These are phyloP conservation scores for Pygoscelis antarcticus DNA, from an alignment of 2,113 vertebrate species.

Conservation along the genomic window DNA sequence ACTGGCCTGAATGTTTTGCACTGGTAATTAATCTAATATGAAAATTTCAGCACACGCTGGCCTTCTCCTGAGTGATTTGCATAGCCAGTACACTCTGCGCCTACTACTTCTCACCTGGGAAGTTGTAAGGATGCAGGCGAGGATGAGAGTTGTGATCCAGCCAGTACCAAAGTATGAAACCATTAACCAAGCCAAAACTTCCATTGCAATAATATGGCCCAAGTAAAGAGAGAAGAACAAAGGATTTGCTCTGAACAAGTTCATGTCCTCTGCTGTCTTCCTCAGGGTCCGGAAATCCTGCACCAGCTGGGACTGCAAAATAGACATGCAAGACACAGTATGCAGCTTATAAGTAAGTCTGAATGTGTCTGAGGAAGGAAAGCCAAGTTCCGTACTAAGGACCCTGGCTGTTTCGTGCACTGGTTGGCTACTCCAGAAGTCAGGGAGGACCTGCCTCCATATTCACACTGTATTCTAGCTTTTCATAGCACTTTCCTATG, in stretches of 20 bases:
- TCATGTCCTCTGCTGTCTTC: constrained; percentile 77
- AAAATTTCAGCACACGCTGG: not conserved
- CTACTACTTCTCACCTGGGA: constrained; percentile 81
- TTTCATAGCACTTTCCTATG: not conserved
- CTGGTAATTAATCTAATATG: not conserved
- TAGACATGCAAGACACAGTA: not conserved
- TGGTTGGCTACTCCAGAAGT: not conserved
- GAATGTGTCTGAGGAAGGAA: not conserved
- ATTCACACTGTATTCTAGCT: not conserved
- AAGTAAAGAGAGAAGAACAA: constrained; percentile 88
- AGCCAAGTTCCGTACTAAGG: not conserved
- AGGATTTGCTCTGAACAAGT: constrained; percentile 80
- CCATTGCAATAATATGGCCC: constrained; percentile 86
- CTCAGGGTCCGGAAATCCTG: constrained; percentile 87
- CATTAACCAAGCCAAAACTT: constrained; percentile 81
- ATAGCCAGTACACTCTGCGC: not conserved
- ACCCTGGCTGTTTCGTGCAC: not conserved
- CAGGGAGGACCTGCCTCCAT: not conserved
- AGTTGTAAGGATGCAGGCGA: constrained; percentile 77
- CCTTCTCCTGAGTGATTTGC: not conserved
- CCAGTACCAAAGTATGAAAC: constrained; percentile 82
- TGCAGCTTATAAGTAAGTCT: not conserved
- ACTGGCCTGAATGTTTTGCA: not conserved
- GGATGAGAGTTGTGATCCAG: constrained; percentile 85
- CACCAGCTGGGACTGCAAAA: constrained; percentile 76